Conservation (phyloP, 2,797 vertebrate genomes). For the Rhabdomys pumilio region DNA sequence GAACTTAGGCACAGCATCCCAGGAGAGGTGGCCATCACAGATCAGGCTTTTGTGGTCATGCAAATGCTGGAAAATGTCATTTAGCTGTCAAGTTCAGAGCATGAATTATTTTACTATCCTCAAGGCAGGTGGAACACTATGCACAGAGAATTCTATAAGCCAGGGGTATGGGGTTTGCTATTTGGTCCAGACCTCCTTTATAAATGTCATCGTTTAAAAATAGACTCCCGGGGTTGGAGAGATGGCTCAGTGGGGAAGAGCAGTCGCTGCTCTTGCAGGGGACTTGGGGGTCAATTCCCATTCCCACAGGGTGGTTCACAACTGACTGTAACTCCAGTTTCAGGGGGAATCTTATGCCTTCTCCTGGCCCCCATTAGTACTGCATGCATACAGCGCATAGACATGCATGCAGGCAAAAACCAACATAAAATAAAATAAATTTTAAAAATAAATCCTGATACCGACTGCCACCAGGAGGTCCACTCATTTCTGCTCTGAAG, state of each 20-base stretch:
- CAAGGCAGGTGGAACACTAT: not conserved
- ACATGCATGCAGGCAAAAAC: not conserved
- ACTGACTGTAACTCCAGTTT: not conserved
- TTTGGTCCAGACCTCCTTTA: not conserved
- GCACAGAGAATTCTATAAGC: not conserved
- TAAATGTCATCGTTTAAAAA: not conserved
- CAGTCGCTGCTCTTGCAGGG: not conserved
- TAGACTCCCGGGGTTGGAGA: not conserved
- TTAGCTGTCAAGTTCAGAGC: not conserved
- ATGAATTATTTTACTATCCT: not conserved
- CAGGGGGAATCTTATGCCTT: not conserved
- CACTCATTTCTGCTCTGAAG: not conserved
- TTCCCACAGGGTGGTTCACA: not conserved
- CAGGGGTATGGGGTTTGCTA: not conserved
- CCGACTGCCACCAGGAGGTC: not conserved
- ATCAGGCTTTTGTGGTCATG: not conserved
- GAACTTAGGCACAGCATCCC: not conserved
- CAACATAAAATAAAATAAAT: not conserved
- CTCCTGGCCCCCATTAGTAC: not conserved
- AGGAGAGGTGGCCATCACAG: not conserved
- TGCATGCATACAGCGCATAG: not conserved
- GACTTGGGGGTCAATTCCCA: not conserved
- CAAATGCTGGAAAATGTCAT: not conserved
- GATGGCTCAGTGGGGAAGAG: not conserved
- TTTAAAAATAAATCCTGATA: not conserved